phyloP scores from a whole-genome alignment of 2,888 invertebrate genomes.

The Drosophila nr. perissopoda region DNA sequence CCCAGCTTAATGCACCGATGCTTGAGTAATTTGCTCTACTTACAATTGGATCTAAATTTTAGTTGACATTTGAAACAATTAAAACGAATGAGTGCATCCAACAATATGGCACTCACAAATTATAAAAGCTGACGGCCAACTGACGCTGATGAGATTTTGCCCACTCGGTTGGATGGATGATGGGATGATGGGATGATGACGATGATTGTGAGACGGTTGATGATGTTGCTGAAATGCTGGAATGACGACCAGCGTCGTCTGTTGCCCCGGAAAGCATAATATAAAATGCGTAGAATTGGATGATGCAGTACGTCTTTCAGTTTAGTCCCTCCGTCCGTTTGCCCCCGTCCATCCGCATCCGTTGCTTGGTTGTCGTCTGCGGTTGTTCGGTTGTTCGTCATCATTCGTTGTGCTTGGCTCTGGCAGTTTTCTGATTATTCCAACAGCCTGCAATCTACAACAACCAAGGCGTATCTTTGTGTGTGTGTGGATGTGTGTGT shows the following conservation, averaged over 20 bases:
- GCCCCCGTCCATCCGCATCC: background rate
- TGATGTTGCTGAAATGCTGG: conserved; percentile 26
- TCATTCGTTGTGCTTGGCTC: conserved; percentile 59
- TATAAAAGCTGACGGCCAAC: conserved; percentile 12
- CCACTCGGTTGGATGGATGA: conserved; percentile 23
- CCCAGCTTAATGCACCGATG: conserved; percentile 2
- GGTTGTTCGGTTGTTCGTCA: conserved; percentile 48
- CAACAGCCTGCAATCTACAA: background rate
- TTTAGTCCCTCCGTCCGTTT: background rate
- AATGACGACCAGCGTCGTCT: conserved; percentile 40
- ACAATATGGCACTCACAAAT: conserved; percentile 24
- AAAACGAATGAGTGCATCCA: conserved; percentile 61
- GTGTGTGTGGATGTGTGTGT: background rate
- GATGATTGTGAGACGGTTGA: conserved; percentile 14
- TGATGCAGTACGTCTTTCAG: conserved; percentile 57
- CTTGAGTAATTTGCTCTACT: conserved; percentile 40
- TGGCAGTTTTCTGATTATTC: conserved; percentile 75
- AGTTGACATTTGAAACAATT: conserved; percentile 69
- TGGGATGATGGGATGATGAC: conserved; percentile 12
- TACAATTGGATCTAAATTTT: conserved; percentile 47
- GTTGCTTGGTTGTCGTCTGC: conserved; percentile 30
- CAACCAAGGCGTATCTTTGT: background rate
- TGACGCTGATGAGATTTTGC: conserved; percentile 55
- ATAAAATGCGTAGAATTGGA: conserved; percentile 55
- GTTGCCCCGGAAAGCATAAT: conserved; percentile 64